Base-by-base conservation (phyloP, 2,113 vertebrate genomes). In the Sylvia atricapilla region DNA sequence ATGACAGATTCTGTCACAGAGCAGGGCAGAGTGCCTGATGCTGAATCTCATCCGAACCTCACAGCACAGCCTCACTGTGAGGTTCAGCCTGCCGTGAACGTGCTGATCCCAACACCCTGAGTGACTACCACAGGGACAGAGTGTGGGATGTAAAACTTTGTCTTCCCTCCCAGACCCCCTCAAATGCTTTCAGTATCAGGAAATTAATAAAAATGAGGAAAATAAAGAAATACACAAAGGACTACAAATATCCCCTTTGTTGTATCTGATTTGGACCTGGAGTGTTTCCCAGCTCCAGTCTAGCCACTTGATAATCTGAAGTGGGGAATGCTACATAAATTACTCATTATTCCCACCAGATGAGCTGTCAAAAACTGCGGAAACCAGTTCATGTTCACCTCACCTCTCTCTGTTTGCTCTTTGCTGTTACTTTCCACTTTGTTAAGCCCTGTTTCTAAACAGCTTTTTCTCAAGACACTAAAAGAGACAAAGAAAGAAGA, bases 171-270 rank as follows among this genome's bases (percentile, higher is more conserved):
- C 72, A 84, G 52, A 67, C 23, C 11, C 31, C 52, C 55, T 43
- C 30, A 59, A 90, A 88, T 75, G 85, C 41, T 87, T 86, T 70
- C 69, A 92, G 60, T 46, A 90, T 75, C 85, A 95, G 96, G 95
- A 96, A 97, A 97, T 96, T 95, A 96, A 96, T 94, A 90, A 91
- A 95, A 97, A 89, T 35, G 68, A 95, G 56, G 78, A 93, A 63
- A 96, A 93, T 78, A 94, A 84, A 92, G 83, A 52, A 87, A 95
- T 93, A 93, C 92, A 90, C 93, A 90, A 92, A 93, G 82, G 94
- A 94, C 60, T 86, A 86, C 73, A 92, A 94, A 96, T 84, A 93
- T 89, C 80, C 93, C 49, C 56, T 95, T 96, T 90, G 85, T 93
- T 96, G 73, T 84, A 95, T 94, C 88, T 84, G 85, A 93, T 93